A percentile compares a stretch with the other conserved stretches of the same genome.
These are phyloP conservation scores for Pilophorus perplexus DNA, from an alignment of 2,888 invertebrate species.

Conservation along the genomic window DNA sequence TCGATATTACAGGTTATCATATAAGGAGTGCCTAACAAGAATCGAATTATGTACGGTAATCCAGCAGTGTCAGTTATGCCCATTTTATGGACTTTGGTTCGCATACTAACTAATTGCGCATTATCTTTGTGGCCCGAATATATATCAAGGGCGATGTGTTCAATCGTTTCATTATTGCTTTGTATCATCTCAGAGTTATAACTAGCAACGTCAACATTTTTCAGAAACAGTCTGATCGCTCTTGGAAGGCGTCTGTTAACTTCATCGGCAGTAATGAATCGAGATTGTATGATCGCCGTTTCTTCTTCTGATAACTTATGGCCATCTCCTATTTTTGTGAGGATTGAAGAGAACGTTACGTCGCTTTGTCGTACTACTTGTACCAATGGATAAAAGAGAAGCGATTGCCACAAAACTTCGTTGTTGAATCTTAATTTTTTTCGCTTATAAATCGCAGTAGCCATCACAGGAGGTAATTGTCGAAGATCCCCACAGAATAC, in stretches of 20 bases:
- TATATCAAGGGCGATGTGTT: constrained; percentile 17
- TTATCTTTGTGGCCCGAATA: constrained; percentile 13
- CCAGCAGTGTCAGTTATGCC: constrained; percentile 8
- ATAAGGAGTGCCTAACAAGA: constrained; percentile 28
- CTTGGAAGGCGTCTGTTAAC: background rate
- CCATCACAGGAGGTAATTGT: constrained; percentile 51
- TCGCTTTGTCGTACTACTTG: constrained; percentile 51
- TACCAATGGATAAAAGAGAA: constrained; percentile 41
- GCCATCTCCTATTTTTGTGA: constrained; percentile 35
- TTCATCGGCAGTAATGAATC: constrained; percentile 9
- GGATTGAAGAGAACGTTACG: constrained; percentile 50
- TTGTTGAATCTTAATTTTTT: constrained; percentile 19
- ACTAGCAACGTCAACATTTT: constrained; percentile 8
- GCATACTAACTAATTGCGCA: constrained; percentile 9
- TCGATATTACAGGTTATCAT: constrained; percentile 29
- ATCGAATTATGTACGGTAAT: constrained; percentile 17
- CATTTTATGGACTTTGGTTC: constrained; percentile 29
- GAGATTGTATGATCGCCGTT: background rate
- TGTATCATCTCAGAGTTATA: constrained; percentile 5
- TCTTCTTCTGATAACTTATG: background rate
- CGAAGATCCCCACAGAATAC: constrained; percentile 52
- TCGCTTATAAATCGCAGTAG: constrained; percentile 50
- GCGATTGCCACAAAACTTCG: constrained; percentile 40
- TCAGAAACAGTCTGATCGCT: constrained; percentile 17
- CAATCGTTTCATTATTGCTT: background rate